A percentile compares a stretch with the other conserved stretches of the same genome.
phyloP scores from a whole-genome alignment of 2,888 invertebrate genomes.

The Monopis laevigella region DNA sequence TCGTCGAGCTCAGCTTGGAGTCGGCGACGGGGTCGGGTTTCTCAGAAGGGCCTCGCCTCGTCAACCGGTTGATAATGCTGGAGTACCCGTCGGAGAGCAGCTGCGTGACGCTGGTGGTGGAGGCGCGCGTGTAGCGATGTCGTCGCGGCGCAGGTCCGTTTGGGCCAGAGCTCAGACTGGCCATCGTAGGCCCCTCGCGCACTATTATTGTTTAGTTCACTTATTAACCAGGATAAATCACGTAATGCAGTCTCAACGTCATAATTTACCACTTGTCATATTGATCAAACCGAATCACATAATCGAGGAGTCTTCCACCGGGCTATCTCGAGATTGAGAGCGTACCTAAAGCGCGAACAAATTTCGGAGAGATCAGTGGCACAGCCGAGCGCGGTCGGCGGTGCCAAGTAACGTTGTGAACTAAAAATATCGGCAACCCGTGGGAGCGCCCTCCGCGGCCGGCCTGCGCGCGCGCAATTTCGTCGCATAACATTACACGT shows the following conservation, averaged over 20 bases:
- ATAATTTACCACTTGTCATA: constrained; percentile 28
- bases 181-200: constrained; percentile 31
- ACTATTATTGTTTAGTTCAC: constrained; percentile 21
- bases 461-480: constrained; percentile 54
- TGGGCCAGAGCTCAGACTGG: constrained; percentile 44
- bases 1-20: constrained; percentile 36
- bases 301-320: constrained; percentile 20
- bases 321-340: constrained; percentile 52
- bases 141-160: constrained; percentile 64
- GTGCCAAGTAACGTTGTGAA: constrained; percentile 73
- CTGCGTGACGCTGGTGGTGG: constrained; percentile 86
- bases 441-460: constrained; percentile 68
- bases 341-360: constrained; percentile 46
- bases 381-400: constrained; percentile 63
- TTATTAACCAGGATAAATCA: constrained; percentile 47
- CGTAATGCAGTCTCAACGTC: constrained; percentile 39
- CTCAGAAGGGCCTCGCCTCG: constrained; percentile 81
- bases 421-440: constrained; percentile 74
- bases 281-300: neutral
- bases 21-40: constrained; percentile 59
- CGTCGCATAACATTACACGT: constrained; percentile 41
- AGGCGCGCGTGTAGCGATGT: constrained; percentile 78
- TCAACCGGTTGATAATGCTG: constrained; percentile 83
- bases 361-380: constrained; percentile 64
- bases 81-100: constrained; percentile 87